phyloP scores from a whole-genome alignment of 2,888 invertebrate species.

The Melieria picta region DNA sequence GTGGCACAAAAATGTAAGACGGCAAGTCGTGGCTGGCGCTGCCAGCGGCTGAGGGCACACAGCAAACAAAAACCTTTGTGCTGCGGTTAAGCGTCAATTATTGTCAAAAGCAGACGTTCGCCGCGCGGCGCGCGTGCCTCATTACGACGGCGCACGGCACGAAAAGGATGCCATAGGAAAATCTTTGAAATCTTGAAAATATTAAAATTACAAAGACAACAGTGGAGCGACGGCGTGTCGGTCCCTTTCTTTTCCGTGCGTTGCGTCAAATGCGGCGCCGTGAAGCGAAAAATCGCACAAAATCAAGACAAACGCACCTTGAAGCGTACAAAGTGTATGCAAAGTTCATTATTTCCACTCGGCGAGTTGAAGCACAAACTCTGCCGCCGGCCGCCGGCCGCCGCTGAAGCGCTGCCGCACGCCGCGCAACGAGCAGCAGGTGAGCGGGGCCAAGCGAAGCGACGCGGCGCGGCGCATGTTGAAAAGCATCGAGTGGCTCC shows the following conservation, averaged over 20 bases:
- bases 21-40: neutral
- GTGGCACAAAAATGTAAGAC: neutral
- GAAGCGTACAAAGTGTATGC: slow-evolving; percentile 17
- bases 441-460: too few species aligned
- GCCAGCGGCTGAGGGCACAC: too few species aligned
- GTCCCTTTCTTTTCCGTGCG: too few species aligned
- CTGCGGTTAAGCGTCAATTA: slow-evolving; percentile 34
- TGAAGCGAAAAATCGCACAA: neutral
- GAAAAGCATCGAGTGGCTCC: neutral
- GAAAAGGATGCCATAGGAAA: slow-evolving; percentile 27
- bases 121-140: neutral
- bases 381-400: neutral
- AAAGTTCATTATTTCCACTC: slow-evolving; percentile 29
- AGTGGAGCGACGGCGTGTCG: neutral
- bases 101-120: slow-evolving; percentile 35
- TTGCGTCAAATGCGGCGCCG: too few species aligned
- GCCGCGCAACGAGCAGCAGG: too few species aligned
- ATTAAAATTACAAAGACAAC: slow-evolving; percentile 1
- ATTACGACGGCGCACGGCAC: neutral
- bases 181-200: slow-evolving; percentile 13
- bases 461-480: too few species aligned
- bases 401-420: too few species aligned
- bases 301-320: neutral
- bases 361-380: slow-evolving; percentile 11
- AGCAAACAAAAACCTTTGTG: slow-evolving; percentile 6